These are phyloP conservation scores for Thomomys bottae DNA, from an alignment of 2,113 vertebrate genomes.

Conservation along the genomic window DNA sequence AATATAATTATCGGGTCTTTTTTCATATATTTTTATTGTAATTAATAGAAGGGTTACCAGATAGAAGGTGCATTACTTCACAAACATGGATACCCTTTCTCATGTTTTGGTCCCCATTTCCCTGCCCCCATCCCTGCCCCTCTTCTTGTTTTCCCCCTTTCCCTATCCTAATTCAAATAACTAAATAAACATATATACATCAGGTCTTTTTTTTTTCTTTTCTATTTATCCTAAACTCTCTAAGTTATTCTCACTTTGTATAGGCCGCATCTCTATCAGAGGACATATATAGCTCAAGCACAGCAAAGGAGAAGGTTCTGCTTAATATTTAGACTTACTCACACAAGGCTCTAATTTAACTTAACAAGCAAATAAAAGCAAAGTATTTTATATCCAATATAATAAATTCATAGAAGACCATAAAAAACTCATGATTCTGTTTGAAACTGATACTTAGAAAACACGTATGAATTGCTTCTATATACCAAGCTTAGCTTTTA, in stretches of 20 bases:
- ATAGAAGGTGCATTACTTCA: too few species aligned
- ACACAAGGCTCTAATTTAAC: slow-evolving; percentile 42
- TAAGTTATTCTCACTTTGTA: neutral
- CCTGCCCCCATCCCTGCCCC: too few species aligned
- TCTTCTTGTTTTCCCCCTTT: too few species aligned
- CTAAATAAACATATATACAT: too few species aligned
- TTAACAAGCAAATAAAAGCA: slow-evolving; percentile 41
- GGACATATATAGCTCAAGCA: neutral
- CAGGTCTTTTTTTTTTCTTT: neutral
- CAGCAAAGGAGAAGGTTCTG: neutral
- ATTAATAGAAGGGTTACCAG: too few species aligned
- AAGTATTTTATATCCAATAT: slow-evolving; percentile 31
- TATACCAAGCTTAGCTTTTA: neutral
- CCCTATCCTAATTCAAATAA: too few species aligned
- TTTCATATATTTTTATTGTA: too few species aligned
- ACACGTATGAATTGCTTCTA: neutral
- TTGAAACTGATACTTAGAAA: slow-evolving; percentile 44
- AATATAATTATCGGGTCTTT: neutral
- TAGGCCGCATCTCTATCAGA: neutral
- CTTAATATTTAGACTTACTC: slow-evolving; percentile 31
- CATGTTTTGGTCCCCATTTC: too few species aligned
- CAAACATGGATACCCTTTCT: too few species aligned
- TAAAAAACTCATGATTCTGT: neutral
- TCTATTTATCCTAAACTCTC: neutral
- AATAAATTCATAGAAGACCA: neutral